These are phyloP conservation scores for Luperina testacea DNA, from an alignment of 2,888 invertebrate genomes.

Conservation along the genomic window DNA sequence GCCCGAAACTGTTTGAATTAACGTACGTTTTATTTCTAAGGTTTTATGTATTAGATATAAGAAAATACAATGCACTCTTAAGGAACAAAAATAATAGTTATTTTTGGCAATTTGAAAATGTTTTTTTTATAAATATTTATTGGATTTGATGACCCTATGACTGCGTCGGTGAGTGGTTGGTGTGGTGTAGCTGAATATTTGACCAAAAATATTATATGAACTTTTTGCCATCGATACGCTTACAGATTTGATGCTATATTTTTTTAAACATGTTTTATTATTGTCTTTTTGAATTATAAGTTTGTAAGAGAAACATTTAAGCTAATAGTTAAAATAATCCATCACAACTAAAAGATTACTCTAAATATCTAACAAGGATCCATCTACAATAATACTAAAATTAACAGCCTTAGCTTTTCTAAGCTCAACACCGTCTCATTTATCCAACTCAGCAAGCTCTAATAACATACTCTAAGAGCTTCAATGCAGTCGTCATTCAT, in stretches of 20 bases:
- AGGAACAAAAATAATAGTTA: not conserved
- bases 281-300: not conserved
- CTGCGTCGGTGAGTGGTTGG: not conserved
- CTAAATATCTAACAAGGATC: not conserved
- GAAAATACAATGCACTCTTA: not conserved
- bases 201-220: not conserved
- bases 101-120: not conserved
- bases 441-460: slow-evolving; percentile 16
- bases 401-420: not conserved
- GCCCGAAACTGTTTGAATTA: slow-evolving; percentile 46
- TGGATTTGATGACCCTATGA: not conserved
- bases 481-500: slow-evolving; percentile 76
- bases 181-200: not conserved
- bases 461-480: slow-evolving; percentile 56
- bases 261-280: not conserved
- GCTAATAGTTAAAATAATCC: not conserved
- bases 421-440: slow-evolving; percentile 31
- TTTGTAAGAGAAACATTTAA: not conserved
- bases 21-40: slow-evolving; percentile 11
- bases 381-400: not conserved
- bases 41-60: not conserved
- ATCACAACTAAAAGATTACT: not conserved
- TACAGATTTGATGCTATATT: not conserved
- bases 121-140: not conserved
- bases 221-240: not conserved